These are phyloP conservation scores for Gallinago media DNA, from an alignment of 2,113 vertebrate species.

Conservation along the genomic window DNA sequence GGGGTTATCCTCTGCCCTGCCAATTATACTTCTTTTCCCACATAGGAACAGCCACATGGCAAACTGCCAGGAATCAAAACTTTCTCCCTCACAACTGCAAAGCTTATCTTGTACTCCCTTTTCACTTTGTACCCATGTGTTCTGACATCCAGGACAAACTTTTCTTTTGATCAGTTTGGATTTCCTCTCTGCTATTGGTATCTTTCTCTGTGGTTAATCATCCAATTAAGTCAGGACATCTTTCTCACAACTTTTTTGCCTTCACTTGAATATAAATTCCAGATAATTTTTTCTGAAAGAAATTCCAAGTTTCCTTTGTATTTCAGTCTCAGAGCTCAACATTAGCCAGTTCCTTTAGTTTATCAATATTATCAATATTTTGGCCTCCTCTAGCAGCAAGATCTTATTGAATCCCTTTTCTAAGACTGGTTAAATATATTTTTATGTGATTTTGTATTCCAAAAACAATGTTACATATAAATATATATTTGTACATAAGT, in stretches of 20 bases:
- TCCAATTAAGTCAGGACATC: not conserved
- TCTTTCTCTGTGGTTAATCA: not conserved
- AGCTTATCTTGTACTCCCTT: not conserved
- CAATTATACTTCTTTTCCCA: not conserved
- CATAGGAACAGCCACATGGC: not conserved
- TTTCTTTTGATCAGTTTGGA: not conserved
- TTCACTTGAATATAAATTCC: not conserved
- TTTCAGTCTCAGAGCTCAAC: not conserved
- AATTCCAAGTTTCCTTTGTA: not conserved
- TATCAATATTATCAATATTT: not conserved
- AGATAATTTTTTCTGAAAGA: not conserved
- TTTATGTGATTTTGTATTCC: not conserved
- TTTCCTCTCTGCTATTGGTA: not conserved
- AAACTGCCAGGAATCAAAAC: not conserved
- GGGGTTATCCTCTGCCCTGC: not conserved
- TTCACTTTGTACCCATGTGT: not conserved
- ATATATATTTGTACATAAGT: not conserved
- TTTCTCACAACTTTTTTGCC: not conserved
- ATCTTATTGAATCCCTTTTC: not conserved
- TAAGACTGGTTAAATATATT: not conserved
- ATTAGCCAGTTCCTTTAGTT: not conserved
- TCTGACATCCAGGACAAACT: not conserved
- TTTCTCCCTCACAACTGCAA: not conserved
- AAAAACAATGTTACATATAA: not conserved
- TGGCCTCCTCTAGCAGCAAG: not conserved